Evolutionary conservation across 1,140 invertebrate genomes (phyloP).

Genomic region (Gonioctena quinquepunctata): DNA sequence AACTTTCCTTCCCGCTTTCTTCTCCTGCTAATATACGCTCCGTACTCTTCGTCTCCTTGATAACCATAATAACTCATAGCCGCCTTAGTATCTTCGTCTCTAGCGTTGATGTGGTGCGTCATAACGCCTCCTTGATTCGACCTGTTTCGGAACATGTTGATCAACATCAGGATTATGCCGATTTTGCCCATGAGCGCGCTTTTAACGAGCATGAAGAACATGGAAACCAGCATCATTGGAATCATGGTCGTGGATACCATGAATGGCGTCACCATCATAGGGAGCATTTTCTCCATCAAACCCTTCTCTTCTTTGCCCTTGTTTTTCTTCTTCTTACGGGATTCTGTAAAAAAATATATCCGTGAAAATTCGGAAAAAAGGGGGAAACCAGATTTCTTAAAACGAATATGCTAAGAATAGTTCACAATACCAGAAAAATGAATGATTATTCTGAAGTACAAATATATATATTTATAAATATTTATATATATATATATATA

Average conservation of each 20-base stretch:
- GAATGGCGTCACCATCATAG: constrained; percentile 67
- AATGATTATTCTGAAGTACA: too few species aligned
- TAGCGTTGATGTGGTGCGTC: constrained; percentile 39
- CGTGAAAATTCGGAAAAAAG: neutral
- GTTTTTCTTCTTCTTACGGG: neutral
- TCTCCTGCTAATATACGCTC: constrained; percentile 56
- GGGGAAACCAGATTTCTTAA: too few species aligned
- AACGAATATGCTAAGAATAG: too few species aligned
- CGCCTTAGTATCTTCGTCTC: constrained; percentile 25
- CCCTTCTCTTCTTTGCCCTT: constrained; percentile 27
- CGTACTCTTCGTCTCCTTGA: constrained; percentile 61
- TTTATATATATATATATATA: too few species aligned
- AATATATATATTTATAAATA: too few species aligned
- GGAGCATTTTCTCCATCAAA: constrained; percentile 62
- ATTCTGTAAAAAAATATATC: neutral
- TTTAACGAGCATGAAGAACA: constrained; percentile 68
- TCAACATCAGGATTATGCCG: constrained; percentile 63
- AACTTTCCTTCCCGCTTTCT: constrained; percentile 18
- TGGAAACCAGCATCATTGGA: constrained; percentile 63
- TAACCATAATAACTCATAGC: constrained; percentile 59
- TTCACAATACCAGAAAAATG: too few species aligned
- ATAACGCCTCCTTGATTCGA: constrained; percentile 43
- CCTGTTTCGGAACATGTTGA: constrained; percentile 64
- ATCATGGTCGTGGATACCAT: constrained; percentile 67
- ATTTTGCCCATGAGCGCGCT: constrained; percentile 67